These are phyloP conservation scores for Tetraneura akinire DNA, from an alignment of 1,140 invertebrate species.

Conservation along the genomic window DNA sequence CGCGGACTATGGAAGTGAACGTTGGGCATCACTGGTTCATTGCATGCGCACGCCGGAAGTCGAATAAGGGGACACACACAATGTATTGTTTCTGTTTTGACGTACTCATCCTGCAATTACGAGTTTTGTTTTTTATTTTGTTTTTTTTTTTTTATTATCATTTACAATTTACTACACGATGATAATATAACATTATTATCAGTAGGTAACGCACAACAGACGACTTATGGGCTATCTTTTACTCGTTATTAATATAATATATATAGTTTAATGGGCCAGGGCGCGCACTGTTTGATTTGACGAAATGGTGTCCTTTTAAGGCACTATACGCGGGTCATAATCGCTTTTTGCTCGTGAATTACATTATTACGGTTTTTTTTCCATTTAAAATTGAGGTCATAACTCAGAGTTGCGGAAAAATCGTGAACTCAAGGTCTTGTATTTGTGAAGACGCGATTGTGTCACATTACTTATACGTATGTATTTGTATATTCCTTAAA, in stretches of 20 bases:
- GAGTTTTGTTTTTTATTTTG: neutral
- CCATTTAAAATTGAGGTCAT: constrained; percentile 18
- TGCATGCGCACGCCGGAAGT: constrained; percentile 1
- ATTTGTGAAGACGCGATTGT: no score
- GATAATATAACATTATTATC: neutral
- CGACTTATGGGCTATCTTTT: constrained; percentile 17
- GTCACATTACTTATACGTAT: no score
- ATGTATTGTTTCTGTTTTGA: constrained; percentile 35
- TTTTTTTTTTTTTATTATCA: no score
- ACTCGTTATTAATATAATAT: no score
- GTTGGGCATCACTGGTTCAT: constrained; percentile 16
- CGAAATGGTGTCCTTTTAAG: constrained; percentile 29
- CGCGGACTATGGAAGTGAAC: no score
- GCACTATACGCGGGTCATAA: neutral
- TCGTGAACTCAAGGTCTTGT: no score
- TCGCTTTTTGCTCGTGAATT: neutral
- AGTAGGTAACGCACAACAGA: constrained; percentile 4
- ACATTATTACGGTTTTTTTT: constrained; percentile 12
- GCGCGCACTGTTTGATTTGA: neutral
- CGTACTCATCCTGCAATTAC: constrained; percentile 28
- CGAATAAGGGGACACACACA: neutral
- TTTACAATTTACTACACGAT: neutral
- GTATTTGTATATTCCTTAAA: no score
- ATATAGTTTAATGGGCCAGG: no score
- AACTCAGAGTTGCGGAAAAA: neutral